Evolutionary conservation across 2,113 vertebrate species (phyloP).

Genomic region (Neodontobutis hainanensis): DNA sequence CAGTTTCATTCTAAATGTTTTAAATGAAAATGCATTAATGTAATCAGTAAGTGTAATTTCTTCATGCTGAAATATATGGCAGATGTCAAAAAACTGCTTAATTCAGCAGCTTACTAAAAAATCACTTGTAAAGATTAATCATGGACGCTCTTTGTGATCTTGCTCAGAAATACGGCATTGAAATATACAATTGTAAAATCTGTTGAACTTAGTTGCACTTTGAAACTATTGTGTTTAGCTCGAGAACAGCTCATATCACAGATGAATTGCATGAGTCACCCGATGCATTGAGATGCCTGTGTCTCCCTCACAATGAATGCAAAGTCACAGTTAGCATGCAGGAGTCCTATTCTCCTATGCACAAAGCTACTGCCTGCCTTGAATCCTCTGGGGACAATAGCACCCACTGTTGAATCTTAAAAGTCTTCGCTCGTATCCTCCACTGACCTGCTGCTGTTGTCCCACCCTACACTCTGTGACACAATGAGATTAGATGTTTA

Average conservation of each 20-base stretch:
- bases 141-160: background rate
- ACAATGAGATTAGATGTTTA: slow-evolving; percentile 55
- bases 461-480: slow-evolving; percentile 17
- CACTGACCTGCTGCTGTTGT: slow-evolving; percentile 33
- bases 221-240: slow-evolving; percentile 41
- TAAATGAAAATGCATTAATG: no score
- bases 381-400: slow-evolving; percentile 67
- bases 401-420: slow-evolving; percentile 60
- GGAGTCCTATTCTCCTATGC: slow-evolving; percentile 56
- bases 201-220: slow-evolving; percentile 23
- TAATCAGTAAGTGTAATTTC: background rate
- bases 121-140: slow-evolving; percentile 4
- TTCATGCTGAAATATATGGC: background rate
- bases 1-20: no score
- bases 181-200: slow-evolving; percentile 34
- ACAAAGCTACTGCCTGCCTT: slow-evolving; percentile 56
- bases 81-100: background rate
- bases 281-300: slow-evolving; percentile 57
- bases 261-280: slow-evolving; percentile 71
- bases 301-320: slow-evolving; percentile 67
- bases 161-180: background rate
- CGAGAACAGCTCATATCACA: slow-evolving; percentile 12
- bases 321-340: slow-evolving; percentile 73
- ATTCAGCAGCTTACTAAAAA: background rate
- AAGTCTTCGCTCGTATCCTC: slow-evolving; percentile 49